Evolutionary conservation across 2,888 invertebrate genomes (phyloP).

Genomic region (Chrysolina americana): DNA sequence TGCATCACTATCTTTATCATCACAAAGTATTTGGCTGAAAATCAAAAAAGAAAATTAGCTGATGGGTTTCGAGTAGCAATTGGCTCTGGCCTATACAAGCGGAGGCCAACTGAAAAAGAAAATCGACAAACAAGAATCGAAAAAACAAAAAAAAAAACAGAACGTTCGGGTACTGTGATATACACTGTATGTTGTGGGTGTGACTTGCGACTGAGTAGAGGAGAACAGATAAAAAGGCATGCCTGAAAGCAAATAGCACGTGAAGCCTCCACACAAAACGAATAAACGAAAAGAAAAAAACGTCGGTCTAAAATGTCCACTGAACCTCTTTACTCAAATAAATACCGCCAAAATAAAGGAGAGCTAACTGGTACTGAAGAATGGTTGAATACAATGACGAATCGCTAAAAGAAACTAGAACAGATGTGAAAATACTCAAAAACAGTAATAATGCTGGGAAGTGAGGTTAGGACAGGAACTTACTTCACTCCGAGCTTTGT

Average conservation of each 20-base stretch:
- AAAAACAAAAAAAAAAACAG: slow-evolving; percentile 30
- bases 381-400: slow-evolving; percentile 35
- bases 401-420: slow-evolving; percentile 44
- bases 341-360: slow-evolving; percentile 40
- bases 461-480: slow-evolving; percentile 74
- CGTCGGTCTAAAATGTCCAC: slow-evolving; percentile 25
- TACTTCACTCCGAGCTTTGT: slow-evolving; percentile 96
- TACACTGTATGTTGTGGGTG: slow-evolving; percentile 43
- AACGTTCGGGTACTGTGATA: slow-evolving; percentile 36
- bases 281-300: slow-evolving; percentile 42
- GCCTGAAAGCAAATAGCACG: slow-evolving; percentile 50
- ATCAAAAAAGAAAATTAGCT: slow-evolving; percentile 46
- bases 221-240: slow-evolving; percentile 51
- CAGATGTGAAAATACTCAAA: slow-evolving; percentile 47
- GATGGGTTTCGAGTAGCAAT: slow-evolving; percentile 22
- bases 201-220: slow-evolving; percentile 50
- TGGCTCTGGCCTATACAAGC: slow-evolving; percentile 42
- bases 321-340: slow-evolving; percentile 32
- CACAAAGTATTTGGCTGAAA: slow-evolving; percentile 79
- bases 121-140: slow-evolving; percentile 45
- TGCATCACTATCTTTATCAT: slow-evolving; percentile 75
- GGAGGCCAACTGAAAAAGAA: slow-evolving; percentile 47
- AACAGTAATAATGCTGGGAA: slow-evolving; percentile 48
- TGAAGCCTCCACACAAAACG: slow-evolving; percentile 49
- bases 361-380: slow-evolving; percentile 37